phyloP scores from a whole-genome alignment of 2,888 invertebrate genomes.

The Formica aserva region DNA sequence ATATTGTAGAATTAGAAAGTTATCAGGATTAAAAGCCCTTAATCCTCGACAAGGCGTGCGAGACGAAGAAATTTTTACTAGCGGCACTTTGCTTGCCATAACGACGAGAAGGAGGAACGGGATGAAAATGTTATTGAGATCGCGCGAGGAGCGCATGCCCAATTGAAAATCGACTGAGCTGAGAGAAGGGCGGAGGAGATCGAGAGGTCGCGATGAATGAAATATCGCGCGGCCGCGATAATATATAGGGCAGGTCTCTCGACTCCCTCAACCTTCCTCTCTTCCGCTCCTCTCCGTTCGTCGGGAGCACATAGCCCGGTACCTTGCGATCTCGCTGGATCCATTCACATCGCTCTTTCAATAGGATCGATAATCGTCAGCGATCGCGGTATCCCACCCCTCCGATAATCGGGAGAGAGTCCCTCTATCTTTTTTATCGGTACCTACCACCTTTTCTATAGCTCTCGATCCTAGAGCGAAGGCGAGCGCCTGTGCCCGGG shows the following conservation, averaged over 20 bases:
- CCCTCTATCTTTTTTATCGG: slow-evolving; percentile 59
- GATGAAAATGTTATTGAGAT: slow-evolving; percentile 52
- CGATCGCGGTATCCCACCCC: slow-evolving; percentile 76
- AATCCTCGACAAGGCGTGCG: not conserved
- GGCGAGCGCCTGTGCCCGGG: slow-evolving; percentile 65
- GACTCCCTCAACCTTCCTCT: slow-evolving; percentile 39
- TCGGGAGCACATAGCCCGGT: slow-evolving; percentile 45
- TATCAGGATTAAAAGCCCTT: slow-evolving; percentile 19
- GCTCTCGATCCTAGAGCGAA: slow-evolving; percentile 58
- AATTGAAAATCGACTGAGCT: slow-evolving; percentile 35
- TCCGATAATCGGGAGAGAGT: slow-evolving; percentile 72
- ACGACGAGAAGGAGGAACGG: slow-evolving; percentile 27
- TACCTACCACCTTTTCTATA: slow-evolving; percentile 51
- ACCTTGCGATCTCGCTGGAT: slow-evolving; percentile 64
- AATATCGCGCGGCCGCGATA: slow-evolving; percentile 68
- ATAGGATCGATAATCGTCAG: slow-evolving; percentile 80
- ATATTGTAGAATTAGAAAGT: not conserved
- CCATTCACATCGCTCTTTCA: slow-evolving; percentile 75
- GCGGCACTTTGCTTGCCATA: slow-evolving; percentile 31
- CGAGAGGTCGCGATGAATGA: slow-evolving; percentile 68
- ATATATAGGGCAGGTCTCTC: slow-evolving; percentile 60
- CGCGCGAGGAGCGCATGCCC: slow-evolving; percentile 53
- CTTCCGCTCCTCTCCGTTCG: slow-evolving; percentile 4
- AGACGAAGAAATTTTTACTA: slow-evolving; percentile 51
- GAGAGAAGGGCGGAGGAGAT: slow-evolving; percentile 32